Evolutionary conservation across 2,888 invertebrate species (phyloP), one percentile per base, ranked within the genome.

Genomic region (Hydrotaea diabolus): DNA sequence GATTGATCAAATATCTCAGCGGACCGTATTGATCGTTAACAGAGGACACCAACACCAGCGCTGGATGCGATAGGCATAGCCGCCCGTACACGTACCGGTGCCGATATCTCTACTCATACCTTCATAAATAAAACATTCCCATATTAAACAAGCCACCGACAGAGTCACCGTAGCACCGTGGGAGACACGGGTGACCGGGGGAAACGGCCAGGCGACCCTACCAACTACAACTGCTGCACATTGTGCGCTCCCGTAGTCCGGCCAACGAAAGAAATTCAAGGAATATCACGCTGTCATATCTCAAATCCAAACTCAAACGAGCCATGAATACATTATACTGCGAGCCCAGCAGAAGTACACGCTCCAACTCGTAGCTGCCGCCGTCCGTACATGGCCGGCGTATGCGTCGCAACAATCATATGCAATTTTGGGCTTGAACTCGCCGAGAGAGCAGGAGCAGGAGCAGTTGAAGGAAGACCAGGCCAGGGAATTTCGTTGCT

Each of bases 281-380:
- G 82, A 85, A 85, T 85, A 85, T 82, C 82, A 82, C 62, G 85
- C 77, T 85, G 85, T 85, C 85, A 85, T 85, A 85, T 85, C 85
- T 77, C 69, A 85, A 85, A 82, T 85, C 79, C 85, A 82, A 69
- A 85, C 85, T 85, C 59, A 85, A 85, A 85, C 85, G 82, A 85
- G 82, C 77, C 82, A 82, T 85, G 85, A 82, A 85, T 85, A 85
- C 74, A 85, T 85, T 85, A 82, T 74, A 39, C n/a, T 57, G 62
- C 59, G 39, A 26, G 13, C n/a, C n/a, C n/a, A 43, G 11, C 11
- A 36, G 11, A 43, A 43, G 17, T 26, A 75, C 57, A 43, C 21
- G 17, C 43, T 26, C 55, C 19, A 21, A 31, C 57, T 3, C 39
- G 69, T 15, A 19, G 23, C 23, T 9, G 69, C 43, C 31, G 62